phyloP scores from a whole-genome alignment of 2,888 invertebrate genomes.

The Eupeodes luniger region DNA sequence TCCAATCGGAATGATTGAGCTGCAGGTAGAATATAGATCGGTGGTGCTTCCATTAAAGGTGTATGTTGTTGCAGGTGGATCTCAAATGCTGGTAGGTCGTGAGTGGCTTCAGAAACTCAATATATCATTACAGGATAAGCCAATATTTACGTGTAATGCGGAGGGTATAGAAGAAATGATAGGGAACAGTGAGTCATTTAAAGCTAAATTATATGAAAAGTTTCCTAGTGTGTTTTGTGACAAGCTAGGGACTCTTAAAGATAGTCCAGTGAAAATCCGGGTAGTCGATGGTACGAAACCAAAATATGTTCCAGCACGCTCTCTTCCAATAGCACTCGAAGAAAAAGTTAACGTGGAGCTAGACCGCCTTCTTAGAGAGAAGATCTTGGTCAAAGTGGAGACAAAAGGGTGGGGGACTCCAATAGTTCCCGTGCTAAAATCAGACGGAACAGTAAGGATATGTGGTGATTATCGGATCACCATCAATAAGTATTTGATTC shows the following conservation, averaged over 20 bases:
- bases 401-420: conserved; percentile 27
- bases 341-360: conserved; percentile 20
- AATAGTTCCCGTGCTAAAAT: conserved; percentile 19
- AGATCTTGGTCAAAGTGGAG: background rate
- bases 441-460: background rate
- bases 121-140: conserved; percentile 12
- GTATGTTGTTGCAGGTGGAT: conserved; percentile 1
- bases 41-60: conserved; percentile 3
- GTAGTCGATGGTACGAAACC: conserved; percentile 22
- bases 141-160: conserved; percentile 4
- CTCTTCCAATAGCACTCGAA: conserved; percentile 35
- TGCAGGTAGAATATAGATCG: conserved; percentile 7
- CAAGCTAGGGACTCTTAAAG: conserved; percentile 17
- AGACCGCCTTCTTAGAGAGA: conserved; percentile 7
- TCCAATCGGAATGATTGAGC: conserved; percentile 3
- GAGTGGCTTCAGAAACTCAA: conserved; percentile 23
- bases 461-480: conserved; percentile 11
- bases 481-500: conserved; percentile 4
- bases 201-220: conserved; percentile 16
- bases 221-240: conserved; percentile 21
- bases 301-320: conserved; percentile 27
- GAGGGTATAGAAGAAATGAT: background rate
- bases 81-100: conserved; percentile 23
- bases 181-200: background rate
- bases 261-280: conserved; percentile 16